Evolutionary conservation across 1,140 invertebrate species (phyloP), one percentile per base, ranked within the genome.

Genomic region (Drosophila teissieri): DNA sequence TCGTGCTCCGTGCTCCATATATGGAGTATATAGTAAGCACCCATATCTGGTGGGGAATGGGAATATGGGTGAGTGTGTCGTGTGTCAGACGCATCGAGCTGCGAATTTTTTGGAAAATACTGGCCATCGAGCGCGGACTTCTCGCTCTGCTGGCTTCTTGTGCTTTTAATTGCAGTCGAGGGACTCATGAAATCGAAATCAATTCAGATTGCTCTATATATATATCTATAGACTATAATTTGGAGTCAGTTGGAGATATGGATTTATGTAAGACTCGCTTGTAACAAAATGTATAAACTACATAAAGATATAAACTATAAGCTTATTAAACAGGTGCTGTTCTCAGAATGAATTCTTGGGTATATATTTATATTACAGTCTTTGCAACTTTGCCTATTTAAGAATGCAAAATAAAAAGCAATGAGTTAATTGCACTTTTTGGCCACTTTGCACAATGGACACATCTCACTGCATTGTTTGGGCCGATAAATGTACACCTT

Each of bases 131-230:
- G 19, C 68, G 49, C 40, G 36, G 52, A 17, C 17, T 64, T 8
- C 37, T 40, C 80, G 74, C 68, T 82, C 74, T 64, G 80, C 14
- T 68, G 64, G 61, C 46, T 65, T 1, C 31, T 58, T 56, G 52
- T 45, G 58, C 60, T 61, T 61, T 84, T 80, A 85, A 84, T 80
- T 85, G 77, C 51, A 55, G 31, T 14, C 11, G 8, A 51, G 54
- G 45, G 22, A 36, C 67, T 73, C 54, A n/a, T 49, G 22, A 51
- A 72, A 72, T 56, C 63, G 42, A 69, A 72, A 72, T 10, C 31
- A 55, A 57, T 36, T 56, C 15, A 65, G 60, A 67, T 65, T 72
- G 53, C 52, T 44, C 31, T 70, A 70, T 39, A 67, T 39, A 15
- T 10, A 27, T 39, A n/a, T n/a, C n/a, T n/a, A n/a, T 57, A 31